A percentile compares a stretch with the other conserved stretches of the same genome.
phyloP scores from a whole-genome alignment of 2,113 vertebrate species.

The Cyprinodon brontotheroides region DNA sequence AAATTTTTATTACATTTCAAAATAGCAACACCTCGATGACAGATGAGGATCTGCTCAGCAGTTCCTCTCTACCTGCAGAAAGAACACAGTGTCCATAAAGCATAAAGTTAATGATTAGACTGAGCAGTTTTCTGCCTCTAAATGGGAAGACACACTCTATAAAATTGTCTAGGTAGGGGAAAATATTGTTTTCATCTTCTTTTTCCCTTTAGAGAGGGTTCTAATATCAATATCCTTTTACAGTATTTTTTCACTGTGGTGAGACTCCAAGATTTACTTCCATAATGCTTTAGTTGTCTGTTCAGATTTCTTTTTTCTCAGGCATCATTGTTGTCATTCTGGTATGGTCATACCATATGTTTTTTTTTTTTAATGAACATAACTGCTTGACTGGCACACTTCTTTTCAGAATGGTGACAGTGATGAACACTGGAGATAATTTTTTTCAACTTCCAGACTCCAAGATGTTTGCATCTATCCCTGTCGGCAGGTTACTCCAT shows the following conservation, averaged over 20 bases:
- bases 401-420: conserved; percentile 43
- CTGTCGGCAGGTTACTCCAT: background rate
- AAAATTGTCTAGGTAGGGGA: conserved; percentile 54
- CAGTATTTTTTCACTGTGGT: too few species aligned
- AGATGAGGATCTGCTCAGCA: conserved; percentile 31
- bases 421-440: conserved; percentile 31
- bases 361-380: conserved; percentile 27
- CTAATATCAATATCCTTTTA: too few species aligned
- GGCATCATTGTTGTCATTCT: conserved; percentile 67
- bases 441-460: conserved; percentile 52
- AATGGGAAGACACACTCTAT: conserved; percentile 36
- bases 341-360: conserved; percentile 33
- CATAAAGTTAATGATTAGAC: background rate
- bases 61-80: conserved; percentile 53
- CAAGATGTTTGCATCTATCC: background rate
- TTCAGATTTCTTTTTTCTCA: conserved; percentile 37
- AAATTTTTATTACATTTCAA: conserved; percentile 41
- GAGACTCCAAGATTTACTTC: too few species aligned
- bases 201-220: background rate
- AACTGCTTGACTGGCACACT: background rate
- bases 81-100: conserved; percentile 38
- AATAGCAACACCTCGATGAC: conserved; percentile 49
- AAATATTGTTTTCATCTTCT: background rate
- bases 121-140: conserved; percentile 27
- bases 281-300: conserved; percentile 31